Conservation (phyloP, 2,113 vertebrate genomes). For the Cisticola juncidis region DNA sequence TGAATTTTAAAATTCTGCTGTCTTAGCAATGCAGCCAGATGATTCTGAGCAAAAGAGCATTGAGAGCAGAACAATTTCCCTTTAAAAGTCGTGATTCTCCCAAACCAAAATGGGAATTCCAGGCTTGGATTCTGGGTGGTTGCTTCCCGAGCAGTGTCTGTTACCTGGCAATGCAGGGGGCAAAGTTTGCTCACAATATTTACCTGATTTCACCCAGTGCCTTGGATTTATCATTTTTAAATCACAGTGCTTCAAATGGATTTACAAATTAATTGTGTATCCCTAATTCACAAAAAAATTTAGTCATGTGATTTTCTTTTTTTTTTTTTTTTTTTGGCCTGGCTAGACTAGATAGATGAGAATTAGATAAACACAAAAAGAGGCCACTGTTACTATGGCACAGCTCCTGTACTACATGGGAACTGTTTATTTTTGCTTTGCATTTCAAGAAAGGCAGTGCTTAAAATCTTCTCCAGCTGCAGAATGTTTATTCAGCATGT, state of each 20-base stretch:
- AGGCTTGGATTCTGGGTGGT: accelerated
- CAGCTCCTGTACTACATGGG: neutral
- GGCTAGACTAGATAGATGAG: neutral
- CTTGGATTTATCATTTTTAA: neutral
- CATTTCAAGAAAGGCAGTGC: neutral
- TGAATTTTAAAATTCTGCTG: neutral
- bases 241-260: neutral
- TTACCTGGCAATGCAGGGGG: neutral
- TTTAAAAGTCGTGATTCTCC: neutral
- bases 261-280: neutral
- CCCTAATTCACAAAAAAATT: neutral
- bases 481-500: neutral
- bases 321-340: neutral
- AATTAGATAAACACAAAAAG: neutral
- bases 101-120: neutral
- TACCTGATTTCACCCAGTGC: neutral
- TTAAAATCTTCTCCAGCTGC: neutral
- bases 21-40: neutral
- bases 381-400: neutral
- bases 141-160: neutral
- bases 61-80: neutral
- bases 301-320: neutral
- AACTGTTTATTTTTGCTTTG: neutral
- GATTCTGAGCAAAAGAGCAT: neutral
- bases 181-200: neutral